Percentiles rank a stretch among this genome's conserved stretches.
phyloP scores from a whole-genome alignment of 2,113 vertebrate species.

The Proteles cristata region DNA sequence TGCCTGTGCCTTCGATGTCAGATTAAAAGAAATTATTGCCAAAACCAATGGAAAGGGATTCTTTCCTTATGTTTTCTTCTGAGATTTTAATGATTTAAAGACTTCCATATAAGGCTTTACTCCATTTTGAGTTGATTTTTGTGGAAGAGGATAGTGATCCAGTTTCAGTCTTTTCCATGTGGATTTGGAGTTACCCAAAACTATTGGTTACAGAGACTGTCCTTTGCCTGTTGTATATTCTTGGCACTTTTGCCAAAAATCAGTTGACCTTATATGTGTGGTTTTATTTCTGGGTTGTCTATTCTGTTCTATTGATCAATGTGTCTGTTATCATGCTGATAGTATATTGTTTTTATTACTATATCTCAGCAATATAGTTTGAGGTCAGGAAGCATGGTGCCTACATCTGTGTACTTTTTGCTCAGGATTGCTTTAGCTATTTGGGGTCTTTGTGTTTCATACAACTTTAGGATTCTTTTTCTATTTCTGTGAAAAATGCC shows the following conservation, averaged over 20 bases:
- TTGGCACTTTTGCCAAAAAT: background rate
- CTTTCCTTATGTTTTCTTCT: background rate
- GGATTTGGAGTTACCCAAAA: background rate
- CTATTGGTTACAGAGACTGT: background rate
- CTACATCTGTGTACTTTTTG: background rate
- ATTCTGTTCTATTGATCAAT: background rate
- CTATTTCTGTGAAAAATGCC: background rate
- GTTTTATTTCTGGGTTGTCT: background rate
- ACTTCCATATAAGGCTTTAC: background rate
- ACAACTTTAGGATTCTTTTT: background rate
- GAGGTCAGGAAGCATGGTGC: background rate
- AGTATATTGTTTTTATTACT: background rate
- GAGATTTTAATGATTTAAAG: background rate
- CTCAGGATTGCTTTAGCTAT: background rate
- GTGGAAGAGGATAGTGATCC: too few species aligned
- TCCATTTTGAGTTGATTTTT: background rate
- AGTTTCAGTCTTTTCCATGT: background rate
- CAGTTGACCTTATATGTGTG: background rate
- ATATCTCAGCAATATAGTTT: background rate
- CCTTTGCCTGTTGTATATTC: background rate
- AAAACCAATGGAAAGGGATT: background rate
- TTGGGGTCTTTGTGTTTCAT: background rate
- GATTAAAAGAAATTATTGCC: background rate
- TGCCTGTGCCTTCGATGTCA: background rate
- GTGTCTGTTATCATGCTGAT: background rate